Percentiles rank a stretch among this genome's conserved stretches.
phyloP scores from a whole-genome alignment of 2,888 invertebrate species.

The Melanostoma scalare region DNA sequence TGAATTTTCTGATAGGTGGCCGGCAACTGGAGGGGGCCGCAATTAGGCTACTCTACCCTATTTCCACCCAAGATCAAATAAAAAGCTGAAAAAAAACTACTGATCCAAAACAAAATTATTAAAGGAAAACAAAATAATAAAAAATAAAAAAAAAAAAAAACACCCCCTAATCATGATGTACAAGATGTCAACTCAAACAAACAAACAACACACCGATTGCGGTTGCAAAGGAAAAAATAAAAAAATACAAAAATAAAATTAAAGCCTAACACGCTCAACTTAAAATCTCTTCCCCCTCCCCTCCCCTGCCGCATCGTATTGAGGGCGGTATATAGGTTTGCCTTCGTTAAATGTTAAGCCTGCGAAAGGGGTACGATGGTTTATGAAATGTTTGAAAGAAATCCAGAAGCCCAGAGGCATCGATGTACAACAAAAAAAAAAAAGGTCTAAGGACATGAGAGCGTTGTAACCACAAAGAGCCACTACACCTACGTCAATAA shows the following conservation, averaged over 20 bases:
- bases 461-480: slow-evolving; percentile 34
- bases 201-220: slow-evolving; percentile 39
- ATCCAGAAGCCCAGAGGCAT: too few species aligned
- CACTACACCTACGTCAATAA: slow-evolving; percentile 47
- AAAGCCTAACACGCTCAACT: slow-evolving; percentile 44
- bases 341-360: too few species aligned
- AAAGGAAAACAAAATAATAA: slow-evolving; percentile 58
- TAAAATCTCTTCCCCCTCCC: too few species aligned
- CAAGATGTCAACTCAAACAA: slow-evolving; percentile 63
- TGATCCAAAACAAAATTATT: background rate
- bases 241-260: slow-evolving; percentile 24
- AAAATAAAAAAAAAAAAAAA: background rate
- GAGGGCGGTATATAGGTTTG: too few species aligned
- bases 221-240: background rate
- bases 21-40: too few species aligned
- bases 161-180: slow-evolving; percentile 55
- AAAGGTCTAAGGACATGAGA: slow-evolving; percentile 39
- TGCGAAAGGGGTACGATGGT: too few species aligned
- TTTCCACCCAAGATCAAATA: slow-evolving; percentile 18
- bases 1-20: too few species aligned
- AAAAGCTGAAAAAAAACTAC: background rate
- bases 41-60: too few species aligned
- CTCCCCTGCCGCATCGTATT: too few species aligned
- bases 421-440: background rate
- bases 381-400: too few species aligned